Percentiles rank a stretch among this genome's conserved stretches.
These are phyloP conservation scores for Rhamphomyia laevipes DNA, from an alignment of 2,888 invertebrate species.

Conservation along the genomic window DNA sequence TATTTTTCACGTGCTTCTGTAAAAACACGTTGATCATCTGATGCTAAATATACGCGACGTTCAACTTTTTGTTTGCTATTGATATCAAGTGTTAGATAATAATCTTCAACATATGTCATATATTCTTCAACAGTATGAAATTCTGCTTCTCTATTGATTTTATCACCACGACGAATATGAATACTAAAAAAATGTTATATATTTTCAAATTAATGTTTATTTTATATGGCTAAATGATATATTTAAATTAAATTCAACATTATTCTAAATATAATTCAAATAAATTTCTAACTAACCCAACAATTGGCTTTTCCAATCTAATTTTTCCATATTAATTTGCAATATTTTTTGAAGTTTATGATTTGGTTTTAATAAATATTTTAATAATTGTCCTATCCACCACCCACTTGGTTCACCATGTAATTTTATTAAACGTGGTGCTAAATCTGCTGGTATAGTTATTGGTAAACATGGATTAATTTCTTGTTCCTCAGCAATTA, in stretches of 20 bases:
- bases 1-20: constrained; percentile 60
- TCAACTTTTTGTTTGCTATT: constrained; percentile 43
- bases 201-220: too few species aligned
- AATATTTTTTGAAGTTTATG: constrained; percentile 75
- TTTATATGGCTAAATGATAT: too few species aligned
- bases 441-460: constrained; percentile 87
- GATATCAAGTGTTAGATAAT: constrained; percentile 63
- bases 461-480: constrained; percentile 80
- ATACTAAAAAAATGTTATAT: constrained; percentile 55
- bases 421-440: too few species aligned
- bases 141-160: constrained; percentile 96
- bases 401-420: constrained; percentile 92
- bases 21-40: constrained; percentile 78
- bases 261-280: too few species aligned
- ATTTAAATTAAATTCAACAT: too few species aligned
- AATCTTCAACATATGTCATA: constrained; percentile 85
- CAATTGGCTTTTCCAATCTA: constrained; percentile 79
- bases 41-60: constrained; percentile 79
- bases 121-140: constrained; percentile 92
- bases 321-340: constrained; percentile 58
- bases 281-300: constrained; percentile 61
- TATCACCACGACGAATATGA: constrained; percentile 72
- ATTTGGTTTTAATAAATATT: too few species aligned
- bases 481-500: too few species aligned
- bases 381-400: constrained; percentile 98